These are phyloP conservation scores for Sitodiplosis mosellana DNA, from an alignment of 1,140 invertebrate genomes.

Conservation along the genomic window DNA sequence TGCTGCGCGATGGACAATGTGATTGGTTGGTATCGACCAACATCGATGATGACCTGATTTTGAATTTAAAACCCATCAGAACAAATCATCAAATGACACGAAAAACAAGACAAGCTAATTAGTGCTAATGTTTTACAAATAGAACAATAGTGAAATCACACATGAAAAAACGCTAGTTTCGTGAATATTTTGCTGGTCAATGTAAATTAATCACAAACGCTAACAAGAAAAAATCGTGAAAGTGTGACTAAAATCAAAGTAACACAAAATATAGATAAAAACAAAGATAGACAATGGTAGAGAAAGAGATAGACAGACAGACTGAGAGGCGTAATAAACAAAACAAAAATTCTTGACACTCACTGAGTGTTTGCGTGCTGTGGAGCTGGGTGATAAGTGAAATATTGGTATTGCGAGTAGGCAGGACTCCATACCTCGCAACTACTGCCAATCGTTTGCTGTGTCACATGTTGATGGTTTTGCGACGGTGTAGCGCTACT, in stretches of 20 bases:
- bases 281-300: too few species aligned
- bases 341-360: constrained; percentile 6
- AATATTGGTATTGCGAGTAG: constrained; percentile 26
- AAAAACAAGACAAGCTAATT: neutral
- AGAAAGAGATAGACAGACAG: too few species aligned
- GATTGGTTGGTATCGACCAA: constrained; percentile 6
- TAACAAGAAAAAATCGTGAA: neutral
- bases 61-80: neutral
- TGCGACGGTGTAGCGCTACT: constrained; percentile 2
- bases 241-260: neutral
- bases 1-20: constrained; percentile 11
- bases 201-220: too few species aligned
- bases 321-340: neutral
- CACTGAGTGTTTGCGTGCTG: constrained; percentile 11
- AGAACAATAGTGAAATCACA: too few species aligned
- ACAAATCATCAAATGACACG: neutral
- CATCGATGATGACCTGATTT: constrained; percentile 3
- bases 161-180: neutral
- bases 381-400: constrained; percentile 17
- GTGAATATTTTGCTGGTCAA: neutral
- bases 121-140: neutral
- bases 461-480: constrained; percentile 6
- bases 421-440: constrained; percentile 28
- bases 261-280: too few species aligned
- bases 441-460: constrained; percentile 3